Base-by-base conservation (phyloP, 2,113 vertebrate genomes). In the Otocyon megalotis region DNA sequence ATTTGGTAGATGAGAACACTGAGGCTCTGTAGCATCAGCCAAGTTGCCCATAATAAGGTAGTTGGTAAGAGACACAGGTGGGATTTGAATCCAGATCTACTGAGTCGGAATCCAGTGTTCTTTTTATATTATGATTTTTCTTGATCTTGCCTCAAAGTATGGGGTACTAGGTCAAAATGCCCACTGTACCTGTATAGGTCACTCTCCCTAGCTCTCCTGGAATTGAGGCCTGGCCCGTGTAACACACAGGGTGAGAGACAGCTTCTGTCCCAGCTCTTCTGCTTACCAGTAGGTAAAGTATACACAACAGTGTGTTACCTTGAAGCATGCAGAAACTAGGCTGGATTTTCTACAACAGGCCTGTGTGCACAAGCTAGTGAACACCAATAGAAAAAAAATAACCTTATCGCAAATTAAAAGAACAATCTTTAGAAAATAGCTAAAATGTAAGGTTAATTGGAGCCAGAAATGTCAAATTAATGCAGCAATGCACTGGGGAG, bases 371-470 rank as follows among this genome's bases (percentile, higher is more conserved):
- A 98, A 98, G 97, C 97, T 98, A 94, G 90, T 97, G 96, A 97
- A 96, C 92, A 98, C 97, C 98, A 98, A 97, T 86, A 98, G 98
- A 96, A 98, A 98, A 98, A 93, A 95, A 98, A 98, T 97, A 99
- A 98, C 98, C 98, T 99, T 98, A 98, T 99, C 89, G 69, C 98
- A 98, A 98, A 98, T 98, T 98, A 98, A 98, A 98, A 98, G 98
- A 97, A 96, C 0, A 5, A 98, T 96, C 96, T 98, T 98, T 13
- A 1, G 98, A 99, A 99, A 98, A 99, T 98, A 99, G 98, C 98
- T 98, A 98, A 98, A 98, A 99, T 99, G 98, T 99, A 99, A 99
- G 99, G 99, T 99, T 99, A 99, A 99, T 99, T 99, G 99, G 98
- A 99, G 99, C 98, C 99, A 99, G 98, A 99, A 99, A 99, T 99